Conservation (phyloP, 2,888 invertebrate genomes). For the Apotomis turbidana region DNA sequence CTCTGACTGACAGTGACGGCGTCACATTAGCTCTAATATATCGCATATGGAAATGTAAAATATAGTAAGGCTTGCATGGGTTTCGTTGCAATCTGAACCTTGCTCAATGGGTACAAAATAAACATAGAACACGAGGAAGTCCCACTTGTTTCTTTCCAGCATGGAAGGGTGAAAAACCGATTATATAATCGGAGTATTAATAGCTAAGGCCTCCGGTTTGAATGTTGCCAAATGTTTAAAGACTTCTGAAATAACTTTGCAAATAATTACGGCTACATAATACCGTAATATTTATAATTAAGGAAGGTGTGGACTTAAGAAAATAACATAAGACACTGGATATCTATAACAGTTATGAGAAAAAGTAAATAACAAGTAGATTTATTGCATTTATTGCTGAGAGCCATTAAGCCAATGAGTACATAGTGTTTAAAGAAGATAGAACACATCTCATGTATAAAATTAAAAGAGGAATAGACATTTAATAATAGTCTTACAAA, state of each 20-base stretch:
- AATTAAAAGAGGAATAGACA: too few species aligned
- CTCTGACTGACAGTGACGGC: conserved; percentile 55
- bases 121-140: background rate
- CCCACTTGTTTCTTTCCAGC: background rate
- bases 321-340: too few species aligned
- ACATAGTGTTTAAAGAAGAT: too few species aligned
- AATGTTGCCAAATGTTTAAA: background rate
- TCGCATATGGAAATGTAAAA: conserved; percentile 1
- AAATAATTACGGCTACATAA: too few species aligned
- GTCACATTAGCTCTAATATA: conserved; percentile 58
- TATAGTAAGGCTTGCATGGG: background rate
- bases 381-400: too few species aligned
- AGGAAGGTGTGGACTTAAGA: too few species aligned
- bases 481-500: too few species aligned
- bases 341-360: too few species aligned
- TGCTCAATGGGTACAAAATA: background rate
- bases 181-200: background rate
- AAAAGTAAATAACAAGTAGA: too few species aligned
- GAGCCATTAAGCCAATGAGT: too few species aligned
- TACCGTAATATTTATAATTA: too few species aligned
- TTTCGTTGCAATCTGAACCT: background rate
- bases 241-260: background rate
- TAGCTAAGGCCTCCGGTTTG: background rate
- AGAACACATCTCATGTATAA: too few species aligned
- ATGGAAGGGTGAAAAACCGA: background rate